A percentile compares a stretch with the other conserved stretches of the same genome.
These are phyloP conservation scores for Masnerella sp. DNA, from an alignment of 2,888 invertebrate species.

Conservation along the genomic window DNA sequence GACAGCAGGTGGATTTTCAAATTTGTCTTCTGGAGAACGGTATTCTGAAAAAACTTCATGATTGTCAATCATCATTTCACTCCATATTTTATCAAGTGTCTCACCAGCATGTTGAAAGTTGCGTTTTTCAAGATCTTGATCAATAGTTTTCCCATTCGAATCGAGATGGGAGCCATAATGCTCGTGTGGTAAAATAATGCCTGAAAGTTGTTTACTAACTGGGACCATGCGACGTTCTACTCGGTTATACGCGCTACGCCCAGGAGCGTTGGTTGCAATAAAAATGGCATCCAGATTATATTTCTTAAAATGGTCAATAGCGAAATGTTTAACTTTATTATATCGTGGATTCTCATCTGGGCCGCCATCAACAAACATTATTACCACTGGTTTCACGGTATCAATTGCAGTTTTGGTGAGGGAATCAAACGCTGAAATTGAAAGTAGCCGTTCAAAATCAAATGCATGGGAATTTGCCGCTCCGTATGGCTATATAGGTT, in stretches of 20 bases:
- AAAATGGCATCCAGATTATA: constrained; percentile 65
- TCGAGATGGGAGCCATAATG: constrained; percentile 68
- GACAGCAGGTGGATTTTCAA: constrained; percentile 46
- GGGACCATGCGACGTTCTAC: constrained; percentile 71
- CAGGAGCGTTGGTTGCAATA: constrained; percentile 64
- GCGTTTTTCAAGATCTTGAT: constrained; percentile 67
- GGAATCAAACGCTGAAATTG: not conserved
- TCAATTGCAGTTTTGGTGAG: constrained; percentile 1
- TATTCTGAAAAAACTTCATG: constrained; percentile 55
- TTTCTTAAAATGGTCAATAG: constrained; percentile 63
- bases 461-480: constrained; percentile 13
- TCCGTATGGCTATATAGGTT: constrained; percentile 9
- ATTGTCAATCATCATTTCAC: constrained; percentile 65
- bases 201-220: constrained; percentile 65
- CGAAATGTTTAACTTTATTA: constrained; percentile 5
- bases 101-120: constrained; percentile 71
- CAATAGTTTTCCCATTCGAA: constrained; percentile 64
- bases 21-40: constrained; percentile 13
- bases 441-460: constrained; percentile 1
- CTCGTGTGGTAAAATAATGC: constrained; percentile 67
- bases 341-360: constrained; percentile 3
- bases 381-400: constrained; percentile 3
- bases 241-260: constrained; percentile 69
- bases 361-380: not conserved
- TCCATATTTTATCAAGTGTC: constrained; percentile 70